Conservation (phyloP, 2,113 vertebrate genomes). For the Myotis yumanensis region DNA sequence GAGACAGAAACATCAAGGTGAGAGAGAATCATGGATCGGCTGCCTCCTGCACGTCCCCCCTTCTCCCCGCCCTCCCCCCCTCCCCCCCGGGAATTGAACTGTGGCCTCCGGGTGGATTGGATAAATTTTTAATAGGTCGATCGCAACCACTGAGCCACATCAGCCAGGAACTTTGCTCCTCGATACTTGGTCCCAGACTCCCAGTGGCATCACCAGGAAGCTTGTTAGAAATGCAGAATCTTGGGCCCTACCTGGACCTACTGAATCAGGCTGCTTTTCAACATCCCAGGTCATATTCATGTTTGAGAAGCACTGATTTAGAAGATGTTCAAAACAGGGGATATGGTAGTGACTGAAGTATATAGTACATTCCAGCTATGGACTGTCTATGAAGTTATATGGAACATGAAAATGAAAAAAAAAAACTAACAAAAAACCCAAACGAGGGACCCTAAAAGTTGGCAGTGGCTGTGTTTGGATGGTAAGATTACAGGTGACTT, state of each 20-base stretch:
- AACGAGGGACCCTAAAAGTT: not conserved
- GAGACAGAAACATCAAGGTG: too few relatives aligned
- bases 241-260: not conserved
- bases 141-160: too few relatives aligned
- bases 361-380: not conserved
- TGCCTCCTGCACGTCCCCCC: too few relatives aligned
- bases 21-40: too few relatives aligned
- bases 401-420: not conserved
- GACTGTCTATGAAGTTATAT: not conserved
- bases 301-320: not conserved
- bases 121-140: too few relatives aligned
- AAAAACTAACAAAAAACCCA: not conserved
- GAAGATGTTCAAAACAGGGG: not conserved
- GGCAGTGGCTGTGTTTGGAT: accelerated
- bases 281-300: not conserved
- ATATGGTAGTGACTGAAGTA: not conserved
- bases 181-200: not conserved
- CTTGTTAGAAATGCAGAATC: not conserved
- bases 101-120: too few relatives aligned
- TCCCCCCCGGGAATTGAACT: too few relatives aligned
- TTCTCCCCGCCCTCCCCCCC: accelerated
- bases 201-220: not conserved
- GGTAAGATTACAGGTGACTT: not conserved
- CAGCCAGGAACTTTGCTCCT: too few relatives aligned
- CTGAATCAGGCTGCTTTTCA: not conserved